Conservation (phyloP, 2,113 vertebrate genomes). For the Ceratotherium simum region DNA sequence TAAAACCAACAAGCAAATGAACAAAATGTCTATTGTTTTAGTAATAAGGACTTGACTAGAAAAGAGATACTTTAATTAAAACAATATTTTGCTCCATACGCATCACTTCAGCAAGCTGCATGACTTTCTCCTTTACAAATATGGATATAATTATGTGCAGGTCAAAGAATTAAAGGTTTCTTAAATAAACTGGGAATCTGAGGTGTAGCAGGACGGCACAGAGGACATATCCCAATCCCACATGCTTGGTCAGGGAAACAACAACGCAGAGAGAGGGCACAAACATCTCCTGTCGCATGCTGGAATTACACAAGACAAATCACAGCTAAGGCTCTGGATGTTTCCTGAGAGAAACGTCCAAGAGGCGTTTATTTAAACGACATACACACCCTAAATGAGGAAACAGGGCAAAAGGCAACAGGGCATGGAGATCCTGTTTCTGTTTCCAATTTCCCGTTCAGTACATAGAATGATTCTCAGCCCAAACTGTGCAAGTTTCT, state of each 20-base stretch:
- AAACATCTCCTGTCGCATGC: neutral
- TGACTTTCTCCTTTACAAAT: neutral
- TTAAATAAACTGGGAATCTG: neutral
- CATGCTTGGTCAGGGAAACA: neutral
- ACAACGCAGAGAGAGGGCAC: neutral
- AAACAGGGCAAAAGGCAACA: neutral
- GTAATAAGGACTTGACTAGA: neutral
- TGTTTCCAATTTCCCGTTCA: neutral
- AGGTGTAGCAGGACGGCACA: neutral
- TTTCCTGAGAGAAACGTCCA: neutral
- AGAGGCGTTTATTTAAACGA: neutral
- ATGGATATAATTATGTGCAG: neutral
- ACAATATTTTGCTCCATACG: neutral
- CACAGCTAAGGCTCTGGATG: neutral
- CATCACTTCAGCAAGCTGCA: neutral
- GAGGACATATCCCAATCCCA: neutral
- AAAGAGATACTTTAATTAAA: conserved; percentile 38
- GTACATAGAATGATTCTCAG: neutral
- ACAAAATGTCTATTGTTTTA: neutral
- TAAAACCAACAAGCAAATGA: neutral
- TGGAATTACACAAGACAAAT: neutral
- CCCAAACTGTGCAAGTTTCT: neutral
- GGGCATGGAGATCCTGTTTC: neutral
- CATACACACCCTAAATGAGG: neutral
- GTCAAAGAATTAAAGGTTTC: neutral